Conservation (phyloP, 2,888 invertebrate genomes). For the Euplagia quadripunctaria region DNA sequence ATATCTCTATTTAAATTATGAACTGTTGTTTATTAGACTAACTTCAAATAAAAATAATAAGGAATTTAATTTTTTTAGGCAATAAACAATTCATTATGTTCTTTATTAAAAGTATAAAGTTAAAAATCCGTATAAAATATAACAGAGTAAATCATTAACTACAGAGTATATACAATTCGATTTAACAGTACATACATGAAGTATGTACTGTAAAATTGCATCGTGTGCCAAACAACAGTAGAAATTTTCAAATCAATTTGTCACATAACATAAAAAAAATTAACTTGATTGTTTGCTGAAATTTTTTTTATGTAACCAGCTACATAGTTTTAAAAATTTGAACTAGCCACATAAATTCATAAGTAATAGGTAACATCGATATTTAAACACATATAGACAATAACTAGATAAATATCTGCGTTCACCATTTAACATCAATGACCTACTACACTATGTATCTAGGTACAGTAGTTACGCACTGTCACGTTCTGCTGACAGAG, state of each 20-base stretch:
- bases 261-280: background rate
- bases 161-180: background rate
- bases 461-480: slow-evolving; percentile 21
- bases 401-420: slow-evolving; percentile 16
- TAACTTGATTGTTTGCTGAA: background rate
- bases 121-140: background rate
- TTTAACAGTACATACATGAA: background rate
- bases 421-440: slow-evolving; percentile 21
- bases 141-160: background rate
- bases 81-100: too few relatives aligned
- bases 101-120: background rate
- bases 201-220: background rate
- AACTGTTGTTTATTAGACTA: background rate
- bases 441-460: slow-evolving; percentile 2
- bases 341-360: background rate
- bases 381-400: background rate
- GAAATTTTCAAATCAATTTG: background rate
- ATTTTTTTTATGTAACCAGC: background rate
- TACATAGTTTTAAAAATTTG: background rate
- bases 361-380: slow-evolving; percentile 1
- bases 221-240: background rate
- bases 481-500: slow-evolving; percentile 44
- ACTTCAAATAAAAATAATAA: background rate
- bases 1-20: background rate
- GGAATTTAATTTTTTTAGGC: background rate